Percentiles rank a stretch among this genome's conserved stretches.
Conservation (phyloP, 2,797 vertebrate genomes). For the Neomorphus geoffroyi region DNA sequence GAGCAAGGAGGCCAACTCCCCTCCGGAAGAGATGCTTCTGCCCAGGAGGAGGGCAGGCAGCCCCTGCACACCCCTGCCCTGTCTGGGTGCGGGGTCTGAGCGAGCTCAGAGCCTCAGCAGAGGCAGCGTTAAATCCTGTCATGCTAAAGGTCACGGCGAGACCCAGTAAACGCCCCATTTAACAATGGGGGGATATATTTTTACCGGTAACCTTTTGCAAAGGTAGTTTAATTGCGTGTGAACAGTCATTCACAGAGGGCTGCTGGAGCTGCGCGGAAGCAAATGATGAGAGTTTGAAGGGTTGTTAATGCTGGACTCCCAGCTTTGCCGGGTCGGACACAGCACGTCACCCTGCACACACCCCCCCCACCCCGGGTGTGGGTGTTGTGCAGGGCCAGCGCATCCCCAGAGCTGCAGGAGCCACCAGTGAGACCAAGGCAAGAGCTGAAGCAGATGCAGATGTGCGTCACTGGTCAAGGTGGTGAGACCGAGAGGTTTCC, state of each 20-base stretch:
- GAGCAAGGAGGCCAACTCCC: too few relatives aligned
- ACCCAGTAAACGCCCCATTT: background rate
- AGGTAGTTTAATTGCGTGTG: background rate
- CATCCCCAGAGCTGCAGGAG: background rate
- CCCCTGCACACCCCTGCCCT: accelerated
- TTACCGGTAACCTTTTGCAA: constrained; percentile 23
- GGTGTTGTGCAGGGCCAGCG: accelerated
- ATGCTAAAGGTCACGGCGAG: background rate
- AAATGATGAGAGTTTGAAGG: background rate
- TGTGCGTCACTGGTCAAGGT: accelerated
- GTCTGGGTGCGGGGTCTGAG: accelerated
- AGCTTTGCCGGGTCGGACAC: background rate
- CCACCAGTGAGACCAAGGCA: accelerated
- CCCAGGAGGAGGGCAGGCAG: background rate
- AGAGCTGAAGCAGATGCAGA: background rate
- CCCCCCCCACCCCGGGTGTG: too few relatives aligned
- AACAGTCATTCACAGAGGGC: background rate
- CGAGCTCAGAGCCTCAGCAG: background rate
- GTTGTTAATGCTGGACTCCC: background rate
- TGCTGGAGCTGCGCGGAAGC: background rate
- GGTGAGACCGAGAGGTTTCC: background rate
- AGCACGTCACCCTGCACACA: background rate
- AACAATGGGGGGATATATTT: background rate
- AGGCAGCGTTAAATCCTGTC: background rate
- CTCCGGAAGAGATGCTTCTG: accelerated